Conservation (phyloP, 2,797 vertebrate species). For the Xenops minutus region DNA sequence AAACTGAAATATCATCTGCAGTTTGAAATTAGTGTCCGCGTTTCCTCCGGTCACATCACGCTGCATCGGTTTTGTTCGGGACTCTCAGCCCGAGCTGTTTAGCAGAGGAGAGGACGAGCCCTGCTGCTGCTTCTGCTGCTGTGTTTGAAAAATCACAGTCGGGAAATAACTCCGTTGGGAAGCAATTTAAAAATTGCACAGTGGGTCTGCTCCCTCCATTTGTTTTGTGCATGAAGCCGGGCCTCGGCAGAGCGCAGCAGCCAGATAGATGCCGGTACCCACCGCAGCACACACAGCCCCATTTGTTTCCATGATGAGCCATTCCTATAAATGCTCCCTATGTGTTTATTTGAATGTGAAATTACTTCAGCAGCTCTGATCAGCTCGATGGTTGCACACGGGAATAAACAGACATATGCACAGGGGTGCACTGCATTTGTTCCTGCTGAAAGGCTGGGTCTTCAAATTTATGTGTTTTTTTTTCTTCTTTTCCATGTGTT, state of each 20-base stretch:
- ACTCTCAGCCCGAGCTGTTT: background rate
- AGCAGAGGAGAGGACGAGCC: background rate
- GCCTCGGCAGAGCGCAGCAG: background rate
- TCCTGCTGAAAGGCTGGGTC: background rate
- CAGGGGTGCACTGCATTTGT: background rate
- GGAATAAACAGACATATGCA: background rate
- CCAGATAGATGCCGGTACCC: background rate
- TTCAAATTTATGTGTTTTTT: background rate
- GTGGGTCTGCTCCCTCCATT: slow-evolving; percentile 11
- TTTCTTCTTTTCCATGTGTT: fast-evolving
- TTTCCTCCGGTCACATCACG: fast-evolving
- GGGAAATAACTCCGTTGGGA: background rate
- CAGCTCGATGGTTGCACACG: background rate
- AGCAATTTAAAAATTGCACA: slow-evolving; percentile 3
- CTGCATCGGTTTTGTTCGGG: fast-evolving
- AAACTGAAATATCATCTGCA: background rate
- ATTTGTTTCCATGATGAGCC: slow-evolving; percentile 5
- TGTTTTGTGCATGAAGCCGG: background rate
- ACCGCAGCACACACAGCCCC: background rate
- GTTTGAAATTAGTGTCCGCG: fast-evolving
- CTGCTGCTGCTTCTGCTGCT: background rate
- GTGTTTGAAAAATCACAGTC: background rate
- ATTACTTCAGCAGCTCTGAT: background rate
- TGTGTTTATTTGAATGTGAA: slow-evolving; percentile 39
- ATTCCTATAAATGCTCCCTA: background rate